Evolutionary conservation across 2,888 invertebrate species (phyloP).

Genomic region (Phytoseiulus persimilis): DNA sequence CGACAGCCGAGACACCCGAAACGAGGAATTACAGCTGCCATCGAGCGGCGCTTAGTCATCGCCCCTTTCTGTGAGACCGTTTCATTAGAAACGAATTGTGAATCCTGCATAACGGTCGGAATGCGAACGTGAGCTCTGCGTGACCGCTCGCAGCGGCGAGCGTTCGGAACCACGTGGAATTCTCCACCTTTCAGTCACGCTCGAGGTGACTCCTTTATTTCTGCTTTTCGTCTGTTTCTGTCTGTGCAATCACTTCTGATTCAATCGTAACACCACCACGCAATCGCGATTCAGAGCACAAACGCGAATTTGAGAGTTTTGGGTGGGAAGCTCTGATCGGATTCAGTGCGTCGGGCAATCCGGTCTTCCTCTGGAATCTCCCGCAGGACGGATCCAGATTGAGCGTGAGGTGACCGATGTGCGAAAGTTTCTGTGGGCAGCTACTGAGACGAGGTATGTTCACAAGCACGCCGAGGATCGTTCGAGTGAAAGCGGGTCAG

Average conservation of each 20-base stretch:
- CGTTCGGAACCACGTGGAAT: background rate
- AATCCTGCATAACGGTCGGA: background rate
- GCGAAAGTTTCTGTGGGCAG: too few relatives aligned
- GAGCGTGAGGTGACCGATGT: too few relatives aligned
- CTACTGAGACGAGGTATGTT: too few relatives aligned
- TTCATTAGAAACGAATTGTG: slow-evolving; percentile 5
- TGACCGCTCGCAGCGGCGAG: background rate
- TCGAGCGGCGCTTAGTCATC: background rate
- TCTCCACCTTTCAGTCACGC: background rate
- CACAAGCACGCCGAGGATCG: too few relatives aligned
- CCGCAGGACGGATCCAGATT: too few relatives aligned
- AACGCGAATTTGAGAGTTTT: background rate
- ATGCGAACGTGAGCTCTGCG: background rate
- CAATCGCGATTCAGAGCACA: background rate
- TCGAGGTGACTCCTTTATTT: background rate
- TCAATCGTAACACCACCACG: background rate
- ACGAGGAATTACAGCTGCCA: background rate
- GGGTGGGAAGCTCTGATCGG: background rate
- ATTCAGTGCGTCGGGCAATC: too few relatives aligned
- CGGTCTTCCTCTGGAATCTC: too few relatives aligned
- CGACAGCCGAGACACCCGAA: background rate
- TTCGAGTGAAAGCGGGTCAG: too few relatives aligned
- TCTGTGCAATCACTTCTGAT: background rate
- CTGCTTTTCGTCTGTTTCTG: background rate
- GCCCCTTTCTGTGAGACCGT: background rate